phyloP scores from a whole-genome alignment of 2,888 invertebrate species.

The Sylvicola cinctus region DNA sequence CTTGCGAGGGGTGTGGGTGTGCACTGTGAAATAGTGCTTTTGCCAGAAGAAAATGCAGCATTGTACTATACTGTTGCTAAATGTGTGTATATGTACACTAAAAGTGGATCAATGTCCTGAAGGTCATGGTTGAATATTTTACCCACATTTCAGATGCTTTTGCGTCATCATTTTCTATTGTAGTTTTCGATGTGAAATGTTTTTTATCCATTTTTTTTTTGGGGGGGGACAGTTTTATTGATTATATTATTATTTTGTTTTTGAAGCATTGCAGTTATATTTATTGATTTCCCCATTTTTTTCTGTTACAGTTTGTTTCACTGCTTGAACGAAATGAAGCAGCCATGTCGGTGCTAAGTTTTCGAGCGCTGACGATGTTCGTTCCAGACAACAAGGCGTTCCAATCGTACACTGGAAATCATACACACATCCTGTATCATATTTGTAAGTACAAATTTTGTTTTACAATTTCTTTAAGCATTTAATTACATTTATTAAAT shows the following conservation, averaged over 20 bases:
- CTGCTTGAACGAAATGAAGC: constrained; percentile 49
- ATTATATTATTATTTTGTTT: neutral
- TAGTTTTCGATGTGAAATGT: no score
- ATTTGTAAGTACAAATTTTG: constrained; percentile 43
- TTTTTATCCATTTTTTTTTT: no score
- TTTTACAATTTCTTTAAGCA: neutral
- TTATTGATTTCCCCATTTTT: constrained; percentile 2
- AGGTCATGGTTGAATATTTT: no score
- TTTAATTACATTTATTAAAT: neutral
- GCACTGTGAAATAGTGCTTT: no score
- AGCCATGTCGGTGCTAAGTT: constrained; percentile 49
- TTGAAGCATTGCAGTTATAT: neutral
- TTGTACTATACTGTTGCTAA: no score
- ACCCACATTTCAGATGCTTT: no score
- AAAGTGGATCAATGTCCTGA: no score
- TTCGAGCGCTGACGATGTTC: constrained; percentile 65
- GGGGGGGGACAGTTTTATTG: neutral
- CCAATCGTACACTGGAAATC: constrained; percentile 42
- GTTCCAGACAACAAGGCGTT: constrained; percentile 78
- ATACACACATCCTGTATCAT: constrained; percentile 52
- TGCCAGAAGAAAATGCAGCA: no score
- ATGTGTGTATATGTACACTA: no score
- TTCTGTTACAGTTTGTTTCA: constrained; percentile 50
- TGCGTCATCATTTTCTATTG: no score
- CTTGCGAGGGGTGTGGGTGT: no score